Percentiles rank a stretch among this genome's conserved stretches.
phyloP scores from a whole-genome alignment of 2,113 vertebrate genomes.

The Odontesthes bonariensis region DNA sequence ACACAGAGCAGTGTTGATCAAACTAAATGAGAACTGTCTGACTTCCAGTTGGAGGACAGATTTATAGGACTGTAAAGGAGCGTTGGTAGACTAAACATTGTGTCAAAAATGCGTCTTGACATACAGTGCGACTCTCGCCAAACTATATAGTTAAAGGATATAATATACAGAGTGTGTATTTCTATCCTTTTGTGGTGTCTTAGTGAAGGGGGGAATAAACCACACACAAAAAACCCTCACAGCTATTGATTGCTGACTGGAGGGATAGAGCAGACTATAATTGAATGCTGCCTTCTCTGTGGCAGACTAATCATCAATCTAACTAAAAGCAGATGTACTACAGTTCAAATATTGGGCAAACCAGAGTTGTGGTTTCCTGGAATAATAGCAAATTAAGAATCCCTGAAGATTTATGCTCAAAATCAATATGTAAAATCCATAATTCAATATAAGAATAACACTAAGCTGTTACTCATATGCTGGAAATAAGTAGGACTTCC shows the following conservation, averaged over 20 bases:
- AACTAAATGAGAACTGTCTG: not conserved
- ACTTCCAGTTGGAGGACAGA: not conserved
- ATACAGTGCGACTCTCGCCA: constrained; percentile 15
- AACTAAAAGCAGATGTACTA: constrained; percentile 25
- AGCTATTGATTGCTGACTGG: constrained; percentile 16
- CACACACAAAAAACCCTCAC: not conserved
- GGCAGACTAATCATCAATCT: constrained; percentile 32
- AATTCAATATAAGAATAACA: not conserved
- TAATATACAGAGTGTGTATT: not conserved
- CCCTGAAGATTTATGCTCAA: not conserved
- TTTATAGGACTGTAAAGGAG: not conserved
- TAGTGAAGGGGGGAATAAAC: constrained; percentile 2
- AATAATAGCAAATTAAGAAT: constrained; percentile 13
- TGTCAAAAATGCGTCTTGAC: not conserved
- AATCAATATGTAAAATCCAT: constrained; percentile 5
- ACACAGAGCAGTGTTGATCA: constrained; percentile 46
- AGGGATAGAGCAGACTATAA: constrained; percentile 19
- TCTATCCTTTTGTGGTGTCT: not conserved
- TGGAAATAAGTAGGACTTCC: not conserved
- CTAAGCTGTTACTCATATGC: not conserved
- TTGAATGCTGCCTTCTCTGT: constrained; percentile 12
- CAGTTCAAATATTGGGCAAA: not conserved
- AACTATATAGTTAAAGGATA: not conserved
- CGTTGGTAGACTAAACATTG: not conserved
- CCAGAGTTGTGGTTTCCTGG: not conserved